Evolutionary conservation across 2,113 vertebrate genomes (phyloP), one percentile per base, ranked within the genome.

Genomic region (Mormyrus lacerda): DNA sequence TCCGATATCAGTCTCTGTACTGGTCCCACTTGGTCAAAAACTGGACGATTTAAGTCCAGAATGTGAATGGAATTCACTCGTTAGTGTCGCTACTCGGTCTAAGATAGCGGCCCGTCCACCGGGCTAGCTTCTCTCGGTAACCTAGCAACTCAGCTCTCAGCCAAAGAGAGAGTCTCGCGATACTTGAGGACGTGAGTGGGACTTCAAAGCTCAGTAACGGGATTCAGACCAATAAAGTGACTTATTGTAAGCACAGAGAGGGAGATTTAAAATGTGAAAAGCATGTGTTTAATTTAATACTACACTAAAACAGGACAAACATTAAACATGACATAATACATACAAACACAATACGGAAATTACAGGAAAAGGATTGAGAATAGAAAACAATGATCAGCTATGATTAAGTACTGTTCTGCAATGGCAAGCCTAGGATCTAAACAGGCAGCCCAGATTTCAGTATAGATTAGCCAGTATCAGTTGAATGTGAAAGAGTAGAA

Each of bases 221-320:
- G 48, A 1, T 83, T 83, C 17, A 1, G 5, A 83, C 76, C 76
- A 19, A 83, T 83, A 17, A 83, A 83, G 39, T 21, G 79, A 83
- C 79, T 83, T 83, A 83, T 83, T 83, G 17, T 44, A 24, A 83
- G 19, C 79, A 83, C 53, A 83, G 7, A 39, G 79, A 39, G 79
- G 79, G 31, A 45, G 39, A 83, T 44, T 83, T 83, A 83, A 83
- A 83, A 83, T 83, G 82, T 84, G 82, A 84, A 47, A 0, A 83
- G 39, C 79, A 83, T 83, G 79, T 2, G 42, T 83, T 83, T 83
- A 83, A 7, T 83, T 45, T 83, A 44, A 44, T 15, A 24, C 79
- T 83, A 83, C 79, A 83, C 79, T 83, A 45, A 83, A 83, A 83
- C 79, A 9, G 6, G 35, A 83, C 79, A 83, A 44, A 83, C 79